Percentiles rank a stretch among this genome's conserved stretches.
Conservation (phyloP, 1,140 invertebrate genomes). For the Drosophila tristis region DNA sequence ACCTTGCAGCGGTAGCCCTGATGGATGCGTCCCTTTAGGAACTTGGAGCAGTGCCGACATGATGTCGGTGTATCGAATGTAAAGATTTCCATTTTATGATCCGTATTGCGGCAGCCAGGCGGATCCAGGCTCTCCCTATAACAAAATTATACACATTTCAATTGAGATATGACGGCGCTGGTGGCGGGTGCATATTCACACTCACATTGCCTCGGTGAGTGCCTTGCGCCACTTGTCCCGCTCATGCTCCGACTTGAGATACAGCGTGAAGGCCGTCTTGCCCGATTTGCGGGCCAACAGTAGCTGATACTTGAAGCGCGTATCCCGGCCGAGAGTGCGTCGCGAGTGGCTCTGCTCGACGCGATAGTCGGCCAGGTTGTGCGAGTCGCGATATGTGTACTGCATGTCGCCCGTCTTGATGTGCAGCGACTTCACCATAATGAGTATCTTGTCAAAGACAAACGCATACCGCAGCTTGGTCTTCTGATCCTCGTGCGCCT, state of each 20-base stretch:
- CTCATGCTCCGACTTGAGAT: slow-evolving; percentile 94
- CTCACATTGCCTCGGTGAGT: slow-evolving; percentile 95
- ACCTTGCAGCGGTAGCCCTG: slow-evolving; percentile 91
- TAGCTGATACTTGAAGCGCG: slow-evolving; percentile 92
- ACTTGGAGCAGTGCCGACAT: slow-evolving; percentile 94
- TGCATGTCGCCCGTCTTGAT: slow-evolving; percentile 92
- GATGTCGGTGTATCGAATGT: slow-evolving; percentile 93
- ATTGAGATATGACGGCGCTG: background rate
- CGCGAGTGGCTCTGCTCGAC: slow-evolving; percentile 91
- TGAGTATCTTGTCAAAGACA: slow-evolving; percentile 97
- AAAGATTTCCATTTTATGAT: slow-evolving; percentile 94
- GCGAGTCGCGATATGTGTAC: slow-evolving; percentile 95
- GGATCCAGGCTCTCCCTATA: slow-evolving; percentile 95
- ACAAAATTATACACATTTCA: background rate
- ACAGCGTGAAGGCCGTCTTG: slow-evolving; percentile 94
- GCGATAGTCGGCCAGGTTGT: slow-evolving; percentile 93
- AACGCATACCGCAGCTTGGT: slow-evolving; percentile 95
- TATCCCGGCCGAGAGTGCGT: slow-evolving; percentile 87
- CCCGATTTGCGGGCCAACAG: slow-evolving; percentile 93
- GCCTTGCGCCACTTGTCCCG: slow-evolving; percentile 96
- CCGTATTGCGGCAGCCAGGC: slow-evolving; percentile 89
- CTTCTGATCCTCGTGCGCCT: slow-evolving; percentile 94
- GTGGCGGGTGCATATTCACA: slow-evolving; percentile 25
- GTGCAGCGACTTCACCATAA: slow-evolving; percentile 95
- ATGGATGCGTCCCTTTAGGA: slow-evolving; percentile 94